Evolutionary conservation across 2,113 vertebrate species (phyloP).

Genomic region (Capreolus pygargus): DNA sequence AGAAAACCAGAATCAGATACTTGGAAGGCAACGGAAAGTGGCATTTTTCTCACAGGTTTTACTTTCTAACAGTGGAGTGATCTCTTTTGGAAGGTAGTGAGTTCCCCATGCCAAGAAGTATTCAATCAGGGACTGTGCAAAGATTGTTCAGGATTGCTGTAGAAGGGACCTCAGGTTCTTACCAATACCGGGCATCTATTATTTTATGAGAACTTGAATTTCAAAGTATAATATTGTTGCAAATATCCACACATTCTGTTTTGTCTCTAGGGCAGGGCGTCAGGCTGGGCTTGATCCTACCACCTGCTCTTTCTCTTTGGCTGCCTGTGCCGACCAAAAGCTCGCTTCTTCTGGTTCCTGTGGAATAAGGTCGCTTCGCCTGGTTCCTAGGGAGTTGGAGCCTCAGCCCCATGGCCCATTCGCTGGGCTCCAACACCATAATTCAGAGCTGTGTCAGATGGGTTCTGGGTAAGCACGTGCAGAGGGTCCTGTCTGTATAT

Average conservation of each 20-base stretch:
- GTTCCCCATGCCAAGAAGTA: background rate
- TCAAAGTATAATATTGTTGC: too few relatives aligned
- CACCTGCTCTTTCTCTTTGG: background rate
- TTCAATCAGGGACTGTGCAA: background rate
- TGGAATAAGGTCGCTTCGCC: background rate
- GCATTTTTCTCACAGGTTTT: background rate
- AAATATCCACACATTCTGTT: background rate
- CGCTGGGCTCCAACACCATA: background rate
- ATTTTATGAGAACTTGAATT: background rate
- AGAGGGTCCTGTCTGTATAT: background rate
- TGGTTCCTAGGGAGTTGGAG: background rate
- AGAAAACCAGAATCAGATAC: background rate
- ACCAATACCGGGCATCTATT: background rate
- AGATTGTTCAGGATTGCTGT: background rate
- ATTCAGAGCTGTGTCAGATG: fast-evolving
- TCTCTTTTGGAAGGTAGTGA: background rate
- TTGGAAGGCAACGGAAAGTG: background rate
- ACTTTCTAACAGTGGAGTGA: background rate
- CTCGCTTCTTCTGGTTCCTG: background rate
- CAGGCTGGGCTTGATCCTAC: background rate
- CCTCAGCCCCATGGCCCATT: background rate
- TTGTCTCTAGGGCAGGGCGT: too few relatives aligned
- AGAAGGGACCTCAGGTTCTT: background rate
- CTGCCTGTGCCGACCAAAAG: background rate
- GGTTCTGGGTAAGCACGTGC: background rate